Evolutionary conservation across 2,888 invertebrate species (phyloP).

Genomic region (Trissolcus brochymenae): DNA sequence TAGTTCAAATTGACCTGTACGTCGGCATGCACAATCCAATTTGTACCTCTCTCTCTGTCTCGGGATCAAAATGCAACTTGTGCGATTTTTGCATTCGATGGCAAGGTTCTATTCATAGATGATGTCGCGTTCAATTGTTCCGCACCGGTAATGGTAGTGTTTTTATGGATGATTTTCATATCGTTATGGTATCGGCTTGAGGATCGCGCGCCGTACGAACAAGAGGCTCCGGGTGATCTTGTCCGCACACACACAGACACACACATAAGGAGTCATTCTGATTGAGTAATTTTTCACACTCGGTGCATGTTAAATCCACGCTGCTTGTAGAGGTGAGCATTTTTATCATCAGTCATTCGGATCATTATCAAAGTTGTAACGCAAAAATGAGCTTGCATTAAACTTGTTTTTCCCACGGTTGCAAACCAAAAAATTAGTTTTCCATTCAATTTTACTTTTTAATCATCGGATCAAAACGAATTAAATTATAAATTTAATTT

Average conservation of each 20-base stretch:
- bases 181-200: conserved; percentile 38
- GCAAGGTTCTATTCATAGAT: conserved; percentile 24
- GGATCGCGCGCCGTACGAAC: conserved; percentile 16
- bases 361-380: conserved; percentile 17
- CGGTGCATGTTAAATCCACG: conserved; percentile 30
- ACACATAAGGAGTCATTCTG: conserved; percentile 9
- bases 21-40: conserved; percentile 10
- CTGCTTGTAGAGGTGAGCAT: conserved; percentile 10
- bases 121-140: conserved; percentile 35
- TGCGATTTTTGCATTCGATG: conserved; percentile 20
- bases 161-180: conserved; percentile 36
- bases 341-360: conserved; percentile 16
- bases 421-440: not conserved
- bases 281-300: conserved; percentile 52
- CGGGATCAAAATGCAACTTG: conserved; percentile 15
- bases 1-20: conserved; percentile 10
- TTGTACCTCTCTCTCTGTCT: conserved; percentile 18
- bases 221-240: conserved; percentile 26
- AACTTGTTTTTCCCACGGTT: not conserved
- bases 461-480: too few species aligned
- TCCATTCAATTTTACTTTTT: too few species aligned
- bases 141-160: conserved; percentile 17
- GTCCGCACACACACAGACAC: not conserved
- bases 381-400: conserved; percentile 22
- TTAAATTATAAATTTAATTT: too few species aligned